Percentiles rank a stretch among this genome's conserved stretches.
Evolutionary conservation across 2,797 vertebrate genomes (phyloP).

Genomic region (Melanotaenia maccullochi): DNA sequence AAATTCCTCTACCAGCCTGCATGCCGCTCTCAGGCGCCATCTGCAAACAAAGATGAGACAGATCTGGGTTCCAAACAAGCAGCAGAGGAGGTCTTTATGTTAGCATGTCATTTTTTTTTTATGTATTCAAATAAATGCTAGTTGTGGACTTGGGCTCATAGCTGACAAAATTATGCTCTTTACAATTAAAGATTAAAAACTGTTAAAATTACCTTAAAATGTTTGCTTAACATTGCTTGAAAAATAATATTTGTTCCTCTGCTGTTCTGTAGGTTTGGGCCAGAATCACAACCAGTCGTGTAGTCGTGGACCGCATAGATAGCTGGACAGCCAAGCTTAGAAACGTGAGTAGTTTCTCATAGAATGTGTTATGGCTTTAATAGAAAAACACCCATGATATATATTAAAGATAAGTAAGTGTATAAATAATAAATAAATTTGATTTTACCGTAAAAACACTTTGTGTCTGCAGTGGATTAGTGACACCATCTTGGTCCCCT

Average conservation of each 20-base stretch:
- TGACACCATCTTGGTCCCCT: conserved; percentile 93
- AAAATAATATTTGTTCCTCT: neutral
- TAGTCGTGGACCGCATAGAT: conserved; percentile 89
- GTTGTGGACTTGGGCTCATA: neutral
- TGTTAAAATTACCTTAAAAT: too few relatives aligned
- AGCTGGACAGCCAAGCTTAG: conserved; percentile 96
- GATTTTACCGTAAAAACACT: neutral
- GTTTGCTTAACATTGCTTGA: too few relatives aligned
- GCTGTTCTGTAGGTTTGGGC: conserved; percentile 89
- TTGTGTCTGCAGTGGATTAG: conserved; percentile 90
- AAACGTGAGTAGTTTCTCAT: conserved; percentile 84
- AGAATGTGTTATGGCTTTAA: neutral
- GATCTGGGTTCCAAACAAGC: conserved; percentile 96
- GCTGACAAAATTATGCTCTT: neutral
- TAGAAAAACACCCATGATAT: neutral
- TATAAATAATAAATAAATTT: neutral
- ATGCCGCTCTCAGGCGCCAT: conserved; percentile 92
- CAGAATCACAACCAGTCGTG: conserved; percentile 90
- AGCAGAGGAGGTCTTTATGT: conserved; percentile 89
- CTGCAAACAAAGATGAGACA: conserved; percentile 94
- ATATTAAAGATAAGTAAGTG: too few relatives aligned
- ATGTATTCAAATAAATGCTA: neutral
- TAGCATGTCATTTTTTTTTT: neutral
- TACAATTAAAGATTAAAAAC: neutral
- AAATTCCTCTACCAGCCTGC: conserved; percentile 96